Base-by-base conservation (phyloP, 2,888 invertebrate genomes). In the Ceriagrion tenellum region DNA sequence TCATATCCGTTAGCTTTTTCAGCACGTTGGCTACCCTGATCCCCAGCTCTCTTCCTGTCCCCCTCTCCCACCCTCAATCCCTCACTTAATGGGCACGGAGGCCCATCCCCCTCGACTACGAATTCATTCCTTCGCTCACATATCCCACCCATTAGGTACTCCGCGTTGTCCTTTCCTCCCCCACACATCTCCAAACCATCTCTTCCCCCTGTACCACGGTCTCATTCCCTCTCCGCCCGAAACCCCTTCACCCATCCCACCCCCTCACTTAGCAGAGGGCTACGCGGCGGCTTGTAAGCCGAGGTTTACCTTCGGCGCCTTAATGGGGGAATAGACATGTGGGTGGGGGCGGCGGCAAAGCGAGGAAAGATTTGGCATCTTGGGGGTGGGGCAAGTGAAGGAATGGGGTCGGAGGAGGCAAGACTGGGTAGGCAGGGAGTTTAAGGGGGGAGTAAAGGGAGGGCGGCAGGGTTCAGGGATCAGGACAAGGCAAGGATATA, bases 221-320 rank as follows among this genome's bases (percentile, higher is more conserved):
- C 35, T 18, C 69, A 10, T 30, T 35, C 30, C 81, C 81, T 81
- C 4, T 69, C 69, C 26, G 1, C 69, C 69, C 18, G 26, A 1
- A 81, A 8, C 35, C 35, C 81, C 35, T 12, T 35, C 81, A 3
- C 35, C 81, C 3, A 0, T 12, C 13, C 35, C 81, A 23, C 35
- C 30, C 81, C 69, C n/a, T 12, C 81, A 81, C 81, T 81, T 81
- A 81, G 81, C 81, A 35, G 81, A 35, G 81, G 18, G 81, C 81
- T 81, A 81, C 18, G 81, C 81, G 81, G 81, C 81, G 35, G 81
- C 81, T 35, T 81, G 81, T 93, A 74, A 93, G 69, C 93, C 93
- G 93, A 47, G 93, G 93, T 93, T 93, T 93, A 69, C 55, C 89
- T 89, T n/a, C n/a, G 63, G 93, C 63, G 35, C 69, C 81, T 81